Percentiles rank a stretch among this genome's conserved stretches.
Conservation (phyloP, 2,797 vertebrate genomes). For the Mormyrus proboscirostris region DNA sequence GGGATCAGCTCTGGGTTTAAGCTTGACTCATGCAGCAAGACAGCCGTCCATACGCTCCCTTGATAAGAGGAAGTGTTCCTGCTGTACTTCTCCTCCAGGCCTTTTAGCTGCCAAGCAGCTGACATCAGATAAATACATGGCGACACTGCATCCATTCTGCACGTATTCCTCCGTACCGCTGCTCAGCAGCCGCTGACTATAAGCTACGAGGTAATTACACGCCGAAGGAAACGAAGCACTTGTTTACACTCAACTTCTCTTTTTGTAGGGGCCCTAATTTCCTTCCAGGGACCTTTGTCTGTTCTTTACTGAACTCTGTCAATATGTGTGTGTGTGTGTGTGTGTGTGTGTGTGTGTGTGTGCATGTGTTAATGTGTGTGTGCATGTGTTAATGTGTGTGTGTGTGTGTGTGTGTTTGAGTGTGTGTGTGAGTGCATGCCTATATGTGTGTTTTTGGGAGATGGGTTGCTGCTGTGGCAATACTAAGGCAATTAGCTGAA, state of each 20-base stretch:
- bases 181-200: not conserved
- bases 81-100: not conserved
- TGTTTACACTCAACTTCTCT: not conserved
- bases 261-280: not conserved
- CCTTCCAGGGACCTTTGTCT: not conserved
- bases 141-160: not conserved
- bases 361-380: not conserved
- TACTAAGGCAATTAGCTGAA: not conserved
- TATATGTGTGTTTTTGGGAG: not conserved
- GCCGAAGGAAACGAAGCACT: not conserved
- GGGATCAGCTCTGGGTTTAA: not conserved
- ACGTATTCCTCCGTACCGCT: not conserved
- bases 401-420: not conserved
- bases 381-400: not conserved
- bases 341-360: not conserved
- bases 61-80: not conserved
- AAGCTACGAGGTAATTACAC: constrained; percentile 9
- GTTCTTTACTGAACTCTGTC: not conserved
- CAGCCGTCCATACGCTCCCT: not conserved
- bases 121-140: not conserved
- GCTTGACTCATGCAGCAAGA: not conserved
- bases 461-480: not conserved
- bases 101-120: not conserved
- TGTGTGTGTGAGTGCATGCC: not conserved
- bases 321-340: not conserved